Evolutionary conservation across 37 sponge, comb jelly and placozoan species (phyloP).

Genomic region (Corticium candelabrum): DNA sequence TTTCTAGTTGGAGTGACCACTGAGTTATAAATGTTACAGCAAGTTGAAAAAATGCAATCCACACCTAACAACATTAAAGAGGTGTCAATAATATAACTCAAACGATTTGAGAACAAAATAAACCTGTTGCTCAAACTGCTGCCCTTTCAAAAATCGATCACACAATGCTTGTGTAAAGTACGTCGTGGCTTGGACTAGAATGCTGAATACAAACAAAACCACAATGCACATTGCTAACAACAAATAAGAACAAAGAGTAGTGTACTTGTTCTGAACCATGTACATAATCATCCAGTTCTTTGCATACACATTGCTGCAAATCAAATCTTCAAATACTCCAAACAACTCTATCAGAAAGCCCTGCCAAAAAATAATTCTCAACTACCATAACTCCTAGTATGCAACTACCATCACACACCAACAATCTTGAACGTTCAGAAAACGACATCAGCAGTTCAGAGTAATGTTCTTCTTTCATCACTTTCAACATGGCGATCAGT

Average conservation of each 20-base stretch:
- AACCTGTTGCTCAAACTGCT: too few relatives aligned
- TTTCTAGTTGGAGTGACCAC: neutral
- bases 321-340: neutral
- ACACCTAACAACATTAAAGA: neutral
- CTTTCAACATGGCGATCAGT: slow-evolving; percentile 30
- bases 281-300: slow-evolving; percentile 13
- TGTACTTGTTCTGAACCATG: slow-evolving; percentile 20
- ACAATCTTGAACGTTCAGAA: too few relatives aligned
- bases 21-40: neutral
- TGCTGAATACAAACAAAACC: too few relatives aligned
- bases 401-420: too few relatives aligned
- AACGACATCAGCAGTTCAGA: neutral
- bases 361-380: neutral
- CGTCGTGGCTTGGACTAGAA: neutral
- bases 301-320: neutral
- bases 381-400: too few relatives aligned
- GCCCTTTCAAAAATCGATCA: neutral
- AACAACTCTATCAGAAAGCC: neutral
- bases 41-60: neutral
- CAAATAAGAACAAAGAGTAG: too few relatives aligned
- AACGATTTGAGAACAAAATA: too few relatives aligned
- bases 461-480: slow-evolving; percentile 30
- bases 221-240: too few relatives aligned
- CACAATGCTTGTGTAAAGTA: neutral
- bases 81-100: too few relatives aligned